phyloP scores from a whole-genome alignment of 2,797 vertebrate genomes.

The Malacoraja senta region DNA sequence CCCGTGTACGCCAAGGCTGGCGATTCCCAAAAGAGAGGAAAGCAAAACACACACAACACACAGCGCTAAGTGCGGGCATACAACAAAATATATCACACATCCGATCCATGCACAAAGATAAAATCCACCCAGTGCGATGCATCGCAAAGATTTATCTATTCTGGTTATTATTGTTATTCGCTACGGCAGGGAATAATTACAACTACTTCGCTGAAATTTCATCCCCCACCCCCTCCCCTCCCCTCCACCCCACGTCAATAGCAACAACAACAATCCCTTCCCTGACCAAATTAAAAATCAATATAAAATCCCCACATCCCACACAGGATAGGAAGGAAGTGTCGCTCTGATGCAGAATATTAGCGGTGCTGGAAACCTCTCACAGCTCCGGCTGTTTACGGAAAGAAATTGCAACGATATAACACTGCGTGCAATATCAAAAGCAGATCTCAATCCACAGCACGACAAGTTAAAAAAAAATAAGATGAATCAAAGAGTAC shows the following conservation, averaged over 20 bases:
- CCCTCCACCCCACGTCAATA: background rate
- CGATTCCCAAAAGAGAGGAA: slow-evolving; percentile 38
- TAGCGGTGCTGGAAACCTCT: background rate
- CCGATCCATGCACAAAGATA: background rate
- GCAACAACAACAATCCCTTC: background rate
- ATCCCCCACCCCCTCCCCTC: background rate
- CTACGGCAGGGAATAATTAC: background rate
- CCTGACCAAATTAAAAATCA: background rate
- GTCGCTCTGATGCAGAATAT: background rate
- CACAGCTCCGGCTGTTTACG: background rate
- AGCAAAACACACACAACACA: slow-evolving; percentile 39
- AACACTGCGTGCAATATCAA: background rate
- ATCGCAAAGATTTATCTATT: background rate
- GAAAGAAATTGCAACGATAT: background rate
- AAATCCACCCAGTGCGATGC: background rate
- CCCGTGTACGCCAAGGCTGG: slow-evolving; percentile 49
- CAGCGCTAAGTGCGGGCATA: slow-evolving; percentile 35
- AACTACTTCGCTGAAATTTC: background rate
- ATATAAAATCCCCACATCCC: background rate
- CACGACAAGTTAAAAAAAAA: background rate
- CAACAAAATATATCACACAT: slow-evolving; percentile 37
- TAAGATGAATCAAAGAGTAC: background rate
- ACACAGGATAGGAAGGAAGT: background rate
- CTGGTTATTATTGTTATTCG: too few species aligned
- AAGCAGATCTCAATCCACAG: background rate